These are phyloP conservation scores for Corapipo altera DNA, from an alignment of 2,113 vertebrate species.

Conservation along the genomic window DNA sequence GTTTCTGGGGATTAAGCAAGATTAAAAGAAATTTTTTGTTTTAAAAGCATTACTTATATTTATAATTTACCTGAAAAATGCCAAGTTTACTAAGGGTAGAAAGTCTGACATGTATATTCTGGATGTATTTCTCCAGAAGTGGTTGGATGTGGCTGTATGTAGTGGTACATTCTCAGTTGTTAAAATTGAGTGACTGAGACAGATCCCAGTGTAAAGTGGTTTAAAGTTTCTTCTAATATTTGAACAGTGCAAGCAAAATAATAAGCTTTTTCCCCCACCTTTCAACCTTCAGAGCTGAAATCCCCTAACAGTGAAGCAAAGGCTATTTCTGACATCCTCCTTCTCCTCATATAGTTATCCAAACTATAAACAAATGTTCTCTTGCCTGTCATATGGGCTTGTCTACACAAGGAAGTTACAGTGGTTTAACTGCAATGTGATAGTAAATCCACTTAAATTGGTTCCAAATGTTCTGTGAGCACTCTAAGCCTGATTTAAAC, in stretches of 20 bases:
- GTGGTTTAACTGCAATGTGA: slow-evolving; percentile 37
- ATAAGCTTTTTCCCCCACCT: background rate
- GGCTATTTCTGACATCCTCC: slow-evolving; percentile 34
- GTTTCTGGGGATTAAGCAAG: background rate
- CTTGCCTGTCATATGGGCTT: background rate
- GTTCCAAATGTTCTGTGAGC: slow-evolving; percentile 56
- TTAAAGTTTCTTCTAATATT: slow-evolving; percentile 4
- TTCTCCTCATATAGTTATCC: background rate
- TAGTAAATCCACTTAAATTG: slow-evolving; percentile 58
- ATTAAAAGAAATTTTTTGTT: background rate
- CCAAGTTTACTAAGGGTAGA: background rate
- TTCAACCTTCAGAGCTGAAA: slow-evolving; percentile 17
- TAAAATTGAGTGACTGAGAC: background rate
- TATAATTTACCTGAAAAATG: background rate
- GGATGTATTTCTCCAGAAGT: background rate
- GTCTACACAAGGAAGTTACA: slow-evolving; percentile 35
- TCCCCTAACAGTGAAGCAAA: background rate
- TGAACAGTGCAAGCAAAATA: slow-evolving; percentile 10
- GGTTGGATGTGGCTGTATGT: background rate
- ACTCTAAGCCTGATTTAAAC: slow-evolving; percentile 21
- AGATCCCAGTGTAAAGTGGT: slow-evolving; percentile 5
- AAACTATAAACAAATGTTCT: slow-evolving; percentile 44
- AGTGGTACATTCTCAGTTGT: background rate
- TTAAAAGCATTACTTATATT: background rate
- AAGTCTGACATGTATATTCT: background rate